phyloP scores from a whole-genome alignment of 35 echinoderm and acorn worm species.

The Stichopus chloronotus region DNA sequence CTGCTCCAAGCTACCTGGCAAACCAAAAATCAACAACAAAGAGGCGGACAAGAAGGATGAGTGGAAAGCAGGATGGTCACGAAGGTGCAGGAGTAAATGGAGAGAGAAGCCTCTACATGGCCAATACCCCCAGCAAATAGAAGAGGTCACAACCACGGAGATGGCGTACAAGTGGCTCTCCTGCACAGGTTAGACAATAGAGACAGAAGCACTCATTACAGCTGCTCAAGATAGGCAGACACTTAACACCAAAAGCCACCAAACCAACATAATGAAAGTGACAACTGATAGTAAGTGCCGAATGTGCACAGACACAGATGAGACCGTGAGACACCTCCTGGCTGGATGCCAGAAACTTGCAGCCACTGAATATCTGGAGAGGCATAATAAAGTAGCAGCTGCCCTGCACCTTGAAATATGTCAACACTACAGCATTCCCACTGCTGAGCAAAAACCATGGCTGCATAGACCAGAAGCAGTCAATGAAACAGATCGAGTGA shows the following conservation, averaged over 20 bases:
- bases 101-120: constrained; percentile 4
- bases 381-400: constrained; percentile 4
- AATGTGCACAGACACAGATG: constrained; percentile 12
- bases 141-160: background rate
- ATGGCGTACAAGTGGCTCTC: constrained; percentile 4
- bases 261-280: constrained; percentile 11
- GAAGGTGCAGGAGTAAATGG: background rate
- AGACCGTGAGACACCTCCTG: background rate
- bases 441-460: background rate
- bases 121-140: background rate
- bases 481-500: background rate
- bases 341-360: constrained; percentile 18
- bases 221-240: constrained; percentile 1
- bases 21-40: background rate
- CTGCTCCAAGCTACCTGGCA: background rate
- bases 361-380: background rate
- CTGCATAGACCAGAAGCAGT: background rate
- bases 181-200: background rate
- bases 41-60: background rate
- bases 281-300: background rate
- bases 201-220: background rate
- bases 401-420: constrained; percentile 10
- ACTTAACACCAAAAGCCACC: constrained; percentile 17
- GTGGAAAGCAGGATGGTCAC: constrained; percentile 6
- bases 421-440: background rate